Base-by-base conservation (phyloP, 2,113 vertebrate genomes). In the Sebastes fasciatus region DNA sequence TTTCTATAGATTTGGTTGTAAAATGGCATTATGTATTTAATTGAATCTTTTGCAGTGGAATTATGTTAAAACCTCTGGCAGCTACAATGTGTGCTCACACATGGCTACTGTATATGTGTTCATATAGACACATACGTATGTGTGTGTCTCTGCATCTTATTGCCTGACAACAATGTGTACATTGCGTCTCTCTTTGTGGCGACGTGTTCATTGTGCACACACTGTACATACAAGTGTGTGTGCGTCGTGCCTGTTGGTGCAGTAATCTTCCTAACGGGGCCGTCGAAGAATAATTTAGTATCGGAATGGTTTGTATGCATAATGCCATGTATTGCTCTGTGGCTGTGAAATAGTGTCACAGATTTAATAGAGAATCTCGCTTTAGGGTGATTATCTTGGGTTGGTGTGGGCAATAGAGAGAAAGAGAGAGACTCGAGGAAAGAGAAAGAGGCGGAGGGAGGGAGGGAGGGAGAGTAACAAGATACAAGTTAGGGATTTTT, bases 321-420 rank as follows among this genome's bases (percentile, higher is more conserved):
- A 76, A 75, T 77, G 46, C 52, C 58, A 17, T 76, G 58, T 67
- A 49, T 81, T 68, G 68, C 80, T 77, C 54, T 74, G 55, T 61
- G 74, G 65, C 73, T 84, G 74, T 73, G 63, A 87, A 85, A 82
- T 77, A 68, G 74, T 78, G 74, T 83, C 74, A 48, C 12, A 54
- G 54, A 82, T 86, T 91, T 83, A 83, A 78, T 86, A 85, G 71
- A 82, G 69, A 83, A 78, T 83, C 23, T 77, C 7, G 77, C 87
- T 90, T 60, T 62, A 79, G 87, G 89, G 49, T 83, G 80, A 89
- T 89, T 85, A 85, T 86, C 74, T 80, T 62, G n/a, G 68, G 52
- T 74, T 64, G 43, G 57, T 79, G 61, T 77, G 72, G 54, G 49
- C 21, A 61, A 63, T 51, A 19, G 48, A 8, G 64, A 48, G 45